Percentiles rank a stretch among this genome's conserved stretches.
Evolutionary conservation across 2,888 invertebrate species (phyloP).

Genomic region (Mythimna lalbum): DNA sequence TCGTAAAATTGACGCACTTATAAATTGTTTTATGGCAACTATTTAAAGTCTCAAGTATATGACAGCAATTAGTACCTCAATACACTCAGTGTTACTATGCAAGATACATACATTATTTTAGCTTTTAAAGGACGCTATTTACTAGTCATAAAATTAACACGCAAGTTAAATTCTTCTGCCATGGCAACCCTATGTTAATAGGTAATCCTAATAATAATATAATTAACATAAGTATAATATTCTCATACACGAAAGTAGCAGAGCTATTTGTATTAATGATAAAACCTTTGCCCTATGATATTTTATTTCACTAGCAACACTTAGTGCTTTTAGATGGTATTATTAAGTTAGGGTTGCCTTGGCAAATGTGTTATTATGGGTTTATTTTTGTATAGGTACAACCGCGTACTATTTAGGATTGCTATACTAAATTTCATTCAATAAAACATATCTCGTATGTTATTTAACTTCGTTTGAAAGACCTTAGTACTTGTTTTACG

Average conservation of each 20-base stretch:
- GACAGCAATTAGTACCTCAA: slow-evolving; percentile 20
- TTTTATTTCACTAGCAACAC: slow-evolving; percentile 60
- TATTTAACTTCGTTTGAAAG: background rate
- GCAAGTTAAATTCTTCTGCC: background rate
- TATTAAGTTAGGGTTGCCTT: slow-evolving; percentile 39
- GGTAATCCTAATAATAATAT: slow-evolving; percentile 2
- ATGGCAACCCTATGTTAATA: slow-evolving; percentile 20
- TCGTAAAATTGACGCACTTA: slow-evolving; percentile 7
- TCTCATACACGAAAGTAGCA: slow-evolving; percentile 19
- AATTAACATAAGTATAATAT: slow-evolving; percentile 15
- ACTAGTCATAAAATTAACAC: background rate
- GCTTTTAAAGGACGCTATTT: background rate
- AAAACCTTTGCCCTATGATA: slow-evolving; percentile 45
- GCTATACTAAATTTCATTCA: background rate
- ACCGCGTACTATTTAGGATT: background rate
- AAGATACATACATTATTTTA: background rate
- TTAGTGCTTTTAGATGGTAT: slow-evolving; percentile 35
- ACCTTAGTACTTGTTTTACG: background rate
- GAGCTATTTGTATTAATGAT: slow-evolving; percentile 32
- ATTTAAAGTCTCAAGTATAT: slow-evolving; percentile 20
- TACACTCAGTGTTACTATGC: slow-evolving; percentile 11
- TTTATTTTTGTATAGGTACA: background rate
- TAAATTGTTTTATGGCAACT: background rate
- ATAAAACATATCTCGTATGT: background rate
- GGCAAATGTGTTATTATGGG: background rate